Base-by-base conservation (phyloP, 2,888 invertebrate genomes). In the Rhabditoides inermis region DNA sequence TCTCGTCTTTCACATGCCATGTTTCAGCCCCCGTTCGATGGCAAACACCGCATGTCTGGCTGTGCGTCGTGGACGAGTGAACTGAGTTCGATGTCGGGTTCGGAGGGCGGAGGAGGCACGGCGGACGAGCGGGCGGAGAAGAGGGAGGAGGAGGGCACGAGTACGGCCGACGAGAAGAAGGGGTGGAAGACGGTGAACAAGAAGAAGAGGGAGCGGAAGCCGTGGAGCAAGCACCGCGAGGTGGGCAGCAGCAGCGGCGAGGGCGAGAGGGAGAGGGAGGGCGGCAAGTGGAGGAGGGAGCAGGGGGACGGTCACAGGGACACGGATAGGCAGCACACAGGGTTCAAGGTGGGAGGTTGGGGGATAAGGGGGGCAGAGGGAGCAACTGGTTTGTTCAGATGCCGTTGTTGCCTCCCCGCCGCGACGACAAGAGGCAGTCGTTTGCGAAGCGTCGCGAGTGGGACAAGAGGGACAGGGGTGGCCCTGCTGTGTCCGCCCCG, bases 191-290 rank as follows among this genome's bases (percentile, higher is more conserved):
- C 3, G 23, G 45, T 4, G 6, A 25, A 22, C 10, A 32, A 32
- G 7, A 36, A 20, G 20, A 36, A 6, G 36, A 6, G 36, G 4
- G 4, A 20, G n/a, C n/a, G n/a, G n/a, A n/a, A n/a, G n/a, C n/a
- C n/a, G n/a, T n/a, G n/a, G 30, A 2, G 44, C 3, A 44, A 30
- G 20, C 25, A 35, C 45, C 23, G 25, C 25, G 45, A 23, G 23
- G 35, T 45, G 25, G 36, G 32, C 45, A 45, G 35, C 45, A 30
- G 44, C 44, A 44, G 44, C 30, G 30, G 28, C 4, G 30, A 27
- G 18, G 44, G 32, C 23, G 36, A 35, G 35, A 36, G 35, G 32
- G 35, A 35, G 35, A 23, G 32, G 35, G 7, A n/a, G 18, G 39
- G 5, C 5, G 39, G 7, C 6, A 20, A 20, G 18, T 39, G 12